Evolutionary conservation across 2,797 vertebrate species (phyloP), one percentile per base, ranked within the genome.

Genomic region (Phyllotis vaccarum): DNA sequence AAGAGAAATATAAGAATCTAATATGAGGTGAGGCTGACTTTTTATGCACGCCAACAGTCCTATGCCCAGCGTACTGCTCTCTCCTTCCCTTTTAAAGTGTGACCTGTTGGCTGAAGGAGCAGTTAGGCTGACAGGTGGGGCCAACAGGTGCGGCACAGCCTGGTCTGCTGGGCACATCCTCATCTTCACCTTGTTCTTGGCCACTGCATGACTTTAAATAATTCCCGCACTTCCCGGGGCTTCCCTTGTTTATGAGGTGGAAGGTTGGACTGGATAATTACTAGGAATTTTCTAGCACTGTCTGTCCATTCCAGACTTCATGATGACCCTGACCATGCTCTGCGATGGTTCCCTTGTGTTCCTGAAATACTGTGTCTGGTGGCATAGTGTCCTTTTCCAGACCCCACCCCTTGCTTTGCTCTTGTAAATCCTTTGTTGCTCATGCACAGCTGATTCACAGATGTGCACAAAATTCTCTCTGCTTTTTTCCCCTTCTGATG

Each of bases 401-500:
- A 87, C 66, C 60, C 75, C 46, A 90, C 9, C 86, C 49, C 11
- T 75, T 78, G 43, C 19, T 37, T 6, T 87, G 24, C 29, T 52
- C 31, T 93, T 78, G n/a, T 85, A 74, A 91, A 58, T 43, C 46
- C 85, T 90, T 91, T 49, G 78, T 24, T 86, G 76, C 49, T 72
- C 49, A 60, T 2, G 2, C 8, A 75, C 11, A 70, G 40, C 4
- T 43, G 37, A 86, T 22, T 92, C 75, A 70, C 49, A 96, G 34
- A 78, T 75, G 43, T 0, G 27, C 16, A 4, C 29, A 66, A 19
- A 60, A 13, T 8, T 58, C 78, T 83, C n/a, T 66, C 54, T 89
- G 24, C 78, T 49, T 82, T 88, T 90, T 87, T 79, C 68, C 81
- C 75, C 81, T 95, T 93, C 31, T 74, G 66, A 86, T 31, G 90